Evolutionary conservation across 30 jellyfish, hydroid and myxozoan genomes (phyloP), one percentile per base, ranked within the genome.

Genomic region (Turritopsis dohrnii): DNA sequence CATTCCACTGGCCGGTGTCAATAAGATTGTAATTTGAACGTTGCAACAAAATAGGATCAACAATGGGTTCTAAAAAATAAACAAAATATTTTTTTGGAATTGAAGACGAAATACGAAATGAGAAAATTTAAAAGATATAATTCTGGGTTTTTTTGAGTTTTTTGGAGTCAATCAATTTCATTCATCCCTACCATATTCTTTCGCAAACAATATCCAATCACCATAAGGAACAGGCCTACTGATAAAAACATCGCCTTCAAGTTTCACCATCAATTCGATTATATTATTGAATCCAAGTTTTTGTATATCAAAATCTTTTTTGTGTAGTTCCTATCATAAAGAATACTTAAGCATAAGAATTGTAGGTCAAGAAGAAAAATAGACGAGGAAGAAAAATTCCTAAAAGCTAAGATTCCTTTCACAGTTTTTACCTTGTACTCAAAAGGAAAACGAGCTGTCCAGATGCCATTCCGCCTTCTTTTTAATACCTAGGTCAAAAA

Each of bases 211-310:
- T 20, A 91, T 72, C 97, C 97, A 91, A 30, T 91, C 97, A 65
- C 97, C 97, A 54, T 84, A 74, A 54, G 30, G 65, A 13, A 84
- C 95, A 17, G 97, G 97, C 60, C 97, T 75, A 13, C 88, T 85
- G n/a, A 91, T 81, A 30, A 66, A 74, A 3, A 87, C 95, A 8
- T 84, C 21, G 75, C 84, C 91, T 27, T 94, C 89, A 29, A 91
- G 52, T n/a, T 90, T 86, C 16, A 94, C 89, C 88, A 91, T 81
- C 76, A 91, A 9, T 71, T 90, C 96, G 65, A 91, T 82, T 65
- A 91, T 74, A 76, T 89, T 87, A 71, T 73, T n/a, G 65, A 86
- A 91, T 21, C 97, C 97, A 0, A 87, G 79, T 19, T 71, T 75
- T 71, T 84, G 87, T 52, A 83, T 21, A 28, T 91, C 95, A 53